A percentile compares a stretch with the other conserved stretches of the same genome.
phyloP scores from a whole-genome alignment of 2,797 vertebrate genomes.

The Lagodon rhomboides region DNA sequence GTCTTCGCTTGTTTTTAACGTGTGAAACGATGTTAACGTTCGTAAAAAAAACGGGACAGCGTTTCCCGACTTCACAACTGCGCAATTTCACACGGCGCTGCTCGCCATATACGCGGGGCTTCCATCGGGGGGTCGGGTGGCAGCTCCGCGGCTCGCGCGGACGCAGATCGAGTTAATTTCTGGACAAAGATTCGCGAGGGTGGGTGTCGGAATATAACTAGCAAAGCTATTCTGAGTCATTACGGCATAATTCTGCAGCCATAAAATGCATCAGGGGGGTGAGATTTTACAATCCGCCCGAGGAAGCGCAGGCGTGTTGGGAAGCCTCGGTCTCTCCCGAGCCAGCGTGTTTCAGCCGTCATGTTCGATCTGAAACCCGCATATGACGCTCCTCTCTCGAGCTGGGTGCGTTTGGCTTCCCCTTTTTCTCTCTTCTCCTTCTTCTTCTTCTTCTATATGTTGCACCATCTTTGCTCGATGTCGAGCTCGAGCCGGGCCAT shows the following conservation, averaged over 20 bases:
- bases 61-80: slow-evolving; percentile 70
- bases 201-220: slow-evolving; percentile 26
- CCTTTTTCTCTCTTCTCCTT: background rate
- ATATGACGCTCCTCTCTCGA: background rate
- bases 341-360: background rate
- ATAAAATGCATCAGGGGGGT: slow-evolving; percentile 19
- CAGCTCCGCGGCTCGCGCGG: slow-evolving; percentile 13
- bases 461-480: slow-evolving; percentile 63
- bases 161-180: slow-evolving; percentile 53
- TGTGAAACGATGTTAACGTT: slow-evolving; percentile 12
- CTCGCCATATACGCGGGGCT: background rate
- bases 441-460: slow-evolving; percentile 21
- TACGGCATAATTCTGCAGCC: slow-evolving; percentile 52
- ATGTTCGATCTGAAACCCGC: background rate
- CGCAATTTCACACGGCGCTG: slow-evolving; percentile 72
- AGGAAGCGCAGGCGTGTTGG: slow-evolving; percentile 53
- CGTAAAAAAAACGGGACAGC: slow-evolving; percentile 24
- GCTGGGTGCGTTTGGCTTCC: slow-evolving; percentile 18
- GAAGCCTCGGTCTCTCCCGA: slow-evolving; percentile 6
- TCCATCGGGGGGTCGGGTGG: slow-evolving; percentile 37
- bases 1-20: background rate
- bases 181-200: slow-evolving; percentile 34
- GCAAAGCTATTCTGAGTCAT: slow-evolving; percentile 58
- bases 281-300: slow-evolving; percentile 47
- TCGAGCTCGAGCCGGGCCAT: slow-evolving; percentile 26